Conservation (phyloP, 2,113 vertebrate species). For the Spheniscus mendiculus region DNA sequence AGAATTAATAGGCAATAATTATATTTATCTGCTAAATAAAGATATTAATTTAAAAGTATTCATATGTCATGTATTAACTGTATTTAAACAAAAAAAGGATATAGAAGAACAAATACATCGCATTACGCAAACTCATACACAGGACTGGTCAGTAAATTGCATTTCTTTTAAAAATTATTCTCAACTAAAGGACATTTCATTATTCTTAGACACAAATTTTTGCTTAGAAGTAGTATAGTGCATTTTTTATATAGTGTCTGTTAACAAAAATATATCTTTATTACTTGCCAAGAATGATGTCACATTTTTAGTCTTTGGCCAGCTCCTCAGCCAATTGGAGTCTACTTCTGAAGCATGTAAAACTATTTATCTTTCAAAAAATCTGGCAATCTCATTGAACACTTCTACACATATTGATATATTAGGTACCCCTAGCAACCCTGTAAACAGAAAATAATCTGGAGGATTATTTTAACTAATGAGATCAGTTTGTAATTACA, state of each 20-base stretch:
- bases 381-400: conserved; percentile 80
- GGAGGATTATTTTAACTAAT: conserved; percentile 49
- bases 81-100: background rate
- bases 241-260: conserved; percentile 60
- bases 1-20: conserved; percentile 31
- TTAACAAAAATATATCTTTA: conserved; percentile 78
- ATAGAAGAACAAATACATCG: background rate
- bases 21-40: conserved; percentile 22
- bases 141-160: background rate
- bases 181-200: background rate
- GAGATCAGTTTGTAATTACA: conserved; percentile 56
- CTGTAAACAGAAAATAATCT: conserved; percentile 87
- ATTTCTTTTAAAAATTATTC: conserved; percentile 13
- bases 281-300: conserved; percentile 93
- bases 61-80: background rate
- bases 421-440: conserved; percentile 90
- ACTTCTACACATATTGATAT: conserved; percentile 84
- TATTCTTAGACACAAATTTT: conserved; percentile 45
- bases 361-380: conserved; percentile 94
- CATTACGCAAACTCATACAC: background rate
- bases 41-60: conserved; percentile 2
- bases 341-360: conserved; percentile 87
- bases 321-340: conserved; percentile 83
- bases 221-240: conserved; percentile 60
- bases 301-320: conserved; percentile 82